Conservation (phyloP, 2,113 vertebrate species). For the Syngnathus floridae region DNA sequence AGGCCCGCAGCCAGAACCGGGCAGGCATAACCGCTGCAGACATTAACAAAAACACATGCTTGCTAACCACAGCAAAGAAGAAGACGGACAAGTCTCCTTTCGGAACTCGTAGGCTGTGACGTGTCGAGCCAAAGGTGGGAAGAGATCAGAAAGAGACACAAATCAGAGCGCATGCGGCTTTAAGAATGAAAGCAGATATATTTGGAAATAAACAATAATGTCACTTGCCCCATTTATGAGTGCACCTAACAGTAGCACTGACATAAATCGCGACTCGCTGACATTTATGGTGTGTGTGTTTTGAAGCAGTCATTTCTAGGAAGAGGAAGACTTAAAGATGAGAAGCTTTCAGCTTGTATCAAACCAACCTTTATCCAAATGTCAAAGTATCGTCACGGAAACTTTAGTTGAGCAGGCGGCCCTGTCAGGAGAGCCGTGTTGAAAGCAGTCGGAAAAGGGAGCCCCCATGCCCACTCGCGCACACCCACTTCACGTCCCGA, state of each 20-base stretch:
- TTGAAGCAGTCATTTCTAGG: constrained; percentile 39
- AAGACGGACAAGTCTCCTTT: constrained; percentile 24
- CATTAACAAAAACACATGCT: constrained; percentile 37
- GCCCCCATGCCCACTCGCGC: constrained; percentile 50
- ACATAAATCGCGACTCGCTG: constrained; percentile 49
- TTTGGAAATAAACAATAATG: constrained; percentile 28
- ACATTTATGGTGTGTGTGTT: constrained; percentile 48
- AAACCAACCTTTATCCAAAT: constrained; percentile 21
- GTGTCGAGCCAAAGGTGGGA: constrained; percentile 30
- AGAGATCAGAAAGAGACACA: constrained; percentile 18
- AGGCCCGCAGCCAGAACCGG: constrained; percentile 30
- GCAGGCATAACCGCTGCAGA: constrained; percentile 41
- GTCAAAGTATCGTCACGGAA: constrained; percentile 54
- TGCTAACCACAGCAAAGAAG: constrained; percentile 17
- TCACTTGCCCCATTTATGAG: constrained; percentile 22
- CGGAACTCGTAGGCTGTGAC: constrained; percentile 21
- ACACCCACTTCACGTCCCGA: constrained; percentile 35
- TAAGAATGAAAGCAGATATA: constrained; percentile 20
- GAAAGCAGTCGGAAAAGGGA: constrained; percentile 64
- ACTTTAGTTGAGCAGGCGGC: constrained; percentile 38
- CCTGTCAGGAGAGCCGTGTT: constrained; percentile 62
- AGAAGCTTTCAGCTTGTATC: constrained; percentile 35
- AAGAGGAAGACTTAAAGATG: constrained; percentile 49
- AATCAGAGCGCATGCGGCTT: constrained; percentile 4
- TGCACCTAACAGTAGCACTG: constrained; percentile 10